Conservation (phyloP, 37 sponge, comb jelly and placozoan genomes). For the Haliclona indistincta region DNA sequence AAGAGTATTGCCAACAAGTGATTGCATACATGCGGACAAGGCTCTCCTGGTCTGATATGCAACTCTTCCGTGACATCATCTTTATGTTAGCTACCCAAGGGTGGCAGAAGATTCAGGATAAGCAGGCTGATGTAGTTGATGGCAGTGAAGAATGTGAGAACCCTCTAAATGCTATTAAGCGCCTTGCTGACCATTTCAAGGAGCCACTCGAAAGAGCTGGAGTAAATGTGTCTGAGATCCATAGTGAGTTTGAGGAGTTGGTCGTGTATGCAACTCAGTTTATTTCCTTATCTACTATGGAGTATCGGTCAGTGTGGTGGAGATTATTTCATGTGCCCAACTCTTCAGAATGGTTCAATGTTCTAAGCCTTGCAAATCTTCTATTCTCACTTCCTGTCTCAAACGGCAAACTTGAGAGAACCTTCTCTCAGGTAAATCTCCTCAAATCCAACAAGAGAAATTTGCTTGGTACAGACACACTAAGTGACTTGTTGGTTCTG, state of each 20-base stretch:
- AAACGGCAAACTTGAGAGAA: constrained; percentile 59
- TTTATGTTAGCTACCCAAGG: constrained; percentile 20
- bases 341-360: constrained; percentile 55
- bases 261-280: constrained; percentile 25
- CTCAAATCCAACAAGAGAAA: constrained; percentile 43
- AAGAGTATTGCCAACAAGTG: constrained; percentile 7
- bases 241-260: constrained; percentile 39
- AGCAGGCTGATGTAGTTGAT: neutral
- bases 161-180: constrained; percentile 15
- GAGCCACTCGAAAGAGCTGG: constrained; percentile 43
- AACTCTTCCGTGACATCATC: constrained; percentile 27
- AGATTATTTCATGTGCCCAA: constrained; percentile 47
- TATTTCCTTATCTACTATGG: constrained; percentile 37
- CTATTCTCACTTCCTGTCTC: constrained; percentile 53
- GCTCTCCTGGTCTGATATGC: constrained; percentile 23
- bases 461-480: constrained; percentile 6
- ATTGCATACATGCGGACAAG: neutral
- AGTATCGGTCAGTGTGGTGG: constrained; percentile 68
- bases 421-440: constrained; percentile 24
- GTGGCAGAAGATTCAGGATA: constrained; percentile 27
- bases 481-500: constrained; percentile 33
- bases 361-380: constrained; percentile 26
- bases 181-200: constrained; percentile 22
- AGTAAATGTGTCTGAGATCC: constrained; percentile 16
- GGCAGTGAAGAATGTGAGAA: neutral